phyloP scores from a whole-genome alignment of 2,113 vertebrate genomes.

The Aramus guarauna region DNA sequence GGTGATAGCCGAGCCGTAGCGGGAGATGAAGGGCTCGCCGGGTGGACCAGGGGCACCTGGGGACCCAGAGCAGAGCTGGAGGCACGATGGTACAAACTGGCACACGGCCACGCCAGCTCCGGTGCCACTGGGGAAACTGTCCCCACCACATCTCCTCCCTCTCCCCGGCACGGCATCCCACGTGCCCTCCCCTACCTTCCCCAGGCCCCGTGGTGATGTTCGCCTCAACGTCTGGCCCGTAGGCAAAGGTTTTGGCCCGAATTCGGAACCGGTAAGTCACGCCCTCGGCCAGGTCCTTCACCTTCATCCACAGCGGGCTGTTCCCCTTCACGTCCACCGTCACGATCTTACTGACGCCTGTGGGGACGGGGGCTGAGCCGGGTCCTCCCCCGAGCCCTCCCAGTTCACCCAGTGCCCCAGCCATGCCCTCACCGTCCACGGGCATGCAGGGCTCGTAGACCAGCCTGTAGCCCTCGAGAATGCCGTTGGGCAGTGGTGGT shows the following conservation, averaged over 20 bases:
- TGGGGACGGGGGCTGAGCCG: not conserved
- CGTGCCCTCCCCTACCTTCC: constrained; percentile 75
- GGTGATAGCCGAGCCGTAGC: constrained; percentile 89
- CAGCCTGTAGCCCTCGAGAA: constrained; percentile 91
- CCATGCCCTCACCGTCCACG: constrained; percentile 82
- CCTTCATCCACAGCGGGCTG: constrained; percentile 92
- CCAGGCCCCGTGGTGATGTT: constrained; percentile 95
- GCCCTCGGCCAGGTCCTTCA: constrained; percentile 90
- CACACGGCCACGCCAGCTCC: fast-evolving
- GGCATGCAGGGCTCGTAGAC: constrained; percentile 92
- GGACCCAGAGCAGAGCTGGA: not conserved
- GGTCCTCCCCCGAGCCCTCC: not conserved
- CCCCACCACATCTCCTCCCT: not conserved
- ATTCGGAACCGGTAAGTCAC: constrained; percentile 92
- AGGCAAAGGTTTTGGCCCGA: constrained; percentile 90
- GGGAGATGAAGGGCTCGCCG: constrained; percentile 90
- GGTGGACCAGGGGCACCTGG: constrained; percentile 93
- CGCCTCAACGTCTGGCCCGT: constrained; percentile 91
- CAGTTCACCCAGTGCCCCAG: fast-evolving
- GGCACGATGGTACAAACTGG: fast-evolving
- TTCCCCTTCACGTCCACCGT: constrained; percentile 93
- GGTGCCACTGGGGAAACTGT: not conserved
- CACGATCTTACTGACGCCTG: constrained; percentile 97
- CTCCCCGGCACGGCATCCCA: fast-evolving
- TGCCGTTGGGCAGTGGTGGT: constrained; percentile 87